A percentile compares a stretch with the other conserved stretches of the same genome.
Evolutionary conservation across 2,797 vertebrate genomes (phyloP).

Genomic region (Spinus pinus): DNA sequence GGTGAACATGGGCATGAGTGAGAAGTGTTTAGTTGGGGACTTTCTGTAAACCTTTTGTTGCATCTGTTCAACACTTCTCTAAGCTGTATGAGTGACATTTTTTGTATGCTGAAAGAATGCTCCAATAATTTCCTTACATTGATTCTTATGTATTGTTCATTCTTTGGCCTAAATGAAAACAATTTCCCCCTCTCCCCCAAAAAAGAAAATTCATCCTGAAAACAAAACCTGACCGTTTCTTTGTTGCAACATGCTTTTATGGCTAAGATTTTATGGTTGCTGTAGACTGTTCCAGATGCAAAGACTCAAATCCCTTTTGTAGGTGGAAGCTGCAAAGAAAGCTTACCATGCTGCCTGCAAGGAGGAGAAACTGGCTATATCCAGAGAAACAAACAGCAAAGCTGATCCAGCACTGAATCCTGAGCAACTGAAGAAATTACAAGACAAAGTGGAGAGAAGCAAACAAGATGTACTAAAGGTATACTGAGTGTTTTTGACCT

Average conservation of each 20-base stretch:
- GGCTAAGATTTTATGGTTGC: not conserved
- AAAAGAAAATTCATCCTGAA: not conserved
- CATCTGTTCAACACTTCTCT: not conserved
- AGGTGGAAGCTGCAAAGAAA: conserved; percentile 91
- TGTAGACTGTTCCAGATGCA: not conserved
- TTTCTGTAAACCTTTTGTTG: not conserved
- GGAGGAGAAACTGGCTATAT: conserved; percentile 93
- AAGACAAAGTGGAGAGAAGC: conserved; percentile 97
- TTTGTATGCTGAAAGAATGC: not conserved
- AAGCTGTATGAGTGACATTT: not conserved
- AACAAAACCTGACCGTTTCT: not conserved
- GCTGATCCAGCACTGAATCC: conserved; percentile 91
- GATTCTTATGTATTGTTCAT: not conserved
- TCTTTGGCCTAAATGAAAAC: not conserved
- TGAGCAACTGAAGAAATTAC: conserved; percentile 92
- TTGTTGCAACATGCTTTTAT: not conserved
- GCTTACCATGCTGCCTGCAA: conserved; percentile 91
- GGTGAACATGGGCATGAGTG: not conserved
- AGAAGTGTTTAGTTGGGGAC: not conserved
- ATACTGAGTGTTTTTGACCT: not conserved
- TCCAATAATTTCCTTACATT: not conserved
- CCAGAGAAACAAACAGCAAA: conserved; percentile 90
- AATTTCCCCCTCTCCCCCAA: fast-evolving
- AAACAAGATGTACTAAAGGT: conserved; percentile 97
- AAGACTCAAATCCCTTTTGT: not conserved